A percentile compares a stretch with the other conserved stretches of the same genome.
phyloP scores from a whole-genome alignment of 2,797 vertebrate species.

The Enteromius viviparus region DNA sequence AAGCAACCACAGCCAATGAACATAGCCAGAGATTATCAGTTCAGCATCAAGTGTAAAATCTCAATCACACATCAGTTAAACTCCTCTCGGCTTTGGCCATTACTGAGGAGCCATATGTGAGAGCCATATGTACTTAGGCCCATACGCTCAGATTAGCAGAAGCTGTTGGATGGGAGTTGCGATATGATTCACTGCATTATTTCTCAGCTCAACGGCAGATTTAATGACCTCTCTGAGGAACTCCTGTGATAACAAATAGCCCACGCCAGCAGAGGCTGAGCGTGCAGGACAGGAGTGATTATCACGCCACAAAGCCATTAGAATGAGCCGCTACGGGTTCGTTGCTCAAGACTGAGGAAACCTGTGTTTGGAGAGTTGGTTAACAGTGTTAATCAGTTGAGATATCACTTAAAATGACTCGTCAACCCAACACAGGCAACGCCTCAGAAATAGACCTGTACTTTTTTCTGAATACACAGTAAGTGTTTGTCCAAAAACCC shows the following conservation, averaged over 20 bases:
- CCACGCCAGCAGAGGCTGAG: conserved; percentile 35
- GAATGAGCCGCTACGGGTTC: conserved; percentile 52
- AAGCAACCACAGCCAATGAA: conserved; percentile 13
- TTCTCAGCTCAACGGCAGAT: conserved; percentile 70
- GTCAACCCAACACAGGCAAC: neutral
- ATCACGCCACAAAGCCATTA: conserved; percentile 66
- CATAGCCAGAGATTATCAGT: conserved; percentile 55
- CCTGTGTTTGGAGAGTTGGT: conserved; percentile 22
- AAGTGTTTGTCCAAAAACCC: no score
- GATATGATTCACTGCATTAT: conserved; percentile 75
- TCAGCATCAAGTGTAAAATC: conserved; percentile 51
- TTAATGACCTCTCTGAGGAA: conserved; percentile 76
- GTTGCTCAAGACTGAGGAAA: conserved; percentile 9
- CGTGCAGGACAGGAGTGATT: conserved; percentile 68
- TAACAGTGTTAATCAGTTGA: conserved; percentile 30
- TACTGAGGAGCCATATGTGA: conserved; percentile 72
- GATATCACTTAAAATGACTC: neutral
- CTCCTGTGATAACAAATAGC: conserved; percentile 73
- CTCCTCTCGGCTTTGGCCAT: conserved; percentile 63
- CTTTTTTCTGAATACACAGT: neutral
- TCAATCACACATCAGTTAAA: conserved; percentile 59
- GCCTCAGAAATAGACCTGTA: neutral
- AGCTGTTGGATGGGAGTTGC: conserved; percentile 72
- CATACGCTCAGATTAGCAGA: conserved; percentile 73
- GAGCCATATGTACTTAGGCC: conserved; percentile 68